phyloP scores from a whole-genome alignment of 2,797 vertebrate genomes.

The Myotis planiceps region DNA sequence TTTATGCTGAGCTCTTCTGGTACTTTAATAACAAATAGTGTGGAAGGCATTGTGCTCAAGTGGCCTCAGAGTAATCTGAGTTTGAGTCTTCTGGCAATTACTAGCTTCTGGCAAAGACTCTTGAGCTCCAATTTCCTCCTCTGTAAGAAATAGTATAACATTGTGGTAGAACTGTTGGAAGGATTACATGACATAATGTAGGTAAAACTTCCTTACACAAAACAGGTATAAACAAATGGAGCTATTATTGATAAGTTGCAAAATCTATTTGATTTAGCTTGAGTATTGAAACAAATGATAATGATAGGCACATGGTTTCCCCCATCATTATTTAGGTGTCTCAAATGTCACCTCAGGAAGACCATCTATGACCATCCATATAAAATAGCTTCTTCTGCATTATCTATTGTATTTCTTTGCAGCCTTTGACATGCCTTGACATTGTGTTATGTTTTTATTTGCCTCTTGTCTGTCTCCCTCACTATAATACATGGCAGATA shows the following conservation, averaged over 20 bases:
- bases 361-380: not conserved
- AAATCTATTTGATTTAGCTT: constrained; percentile 8
- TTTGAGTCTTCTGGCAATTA: constrained; percentile 21
- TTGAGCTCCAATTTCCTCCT: constrained; percentile 33
- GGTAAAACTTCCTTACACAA: not conserved
- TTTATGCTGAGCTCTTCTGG: not conserved
- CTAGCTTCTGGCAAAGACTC: not conserved
- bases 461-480: constrained; percentile 12
- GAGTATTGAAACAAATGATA: constrained; percentile 17
- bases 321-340: not conserved
- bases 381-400: not conserved
- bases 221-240: not conserved
- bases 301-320: not conserved
- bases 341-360: not conserved
- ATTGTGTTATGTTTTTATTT: not conserved
- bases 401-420: not conserved
- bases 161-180: not conserved
- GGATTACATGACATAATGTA: not conserved
- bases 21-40: constrained; percentile 17
- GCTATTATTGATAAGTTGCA: not conserved
- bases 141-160: not conserved
- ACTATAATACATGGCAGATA: not conserved
- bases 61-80: not conserved
- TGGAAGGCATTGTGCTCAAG: not conserved
- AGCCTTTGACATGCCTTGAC: not conserved